Evolutionary conservation across 2,113 vertebrate genomes (phyloP).

Genomic region (Amphiprion ocellaris): DNA sequence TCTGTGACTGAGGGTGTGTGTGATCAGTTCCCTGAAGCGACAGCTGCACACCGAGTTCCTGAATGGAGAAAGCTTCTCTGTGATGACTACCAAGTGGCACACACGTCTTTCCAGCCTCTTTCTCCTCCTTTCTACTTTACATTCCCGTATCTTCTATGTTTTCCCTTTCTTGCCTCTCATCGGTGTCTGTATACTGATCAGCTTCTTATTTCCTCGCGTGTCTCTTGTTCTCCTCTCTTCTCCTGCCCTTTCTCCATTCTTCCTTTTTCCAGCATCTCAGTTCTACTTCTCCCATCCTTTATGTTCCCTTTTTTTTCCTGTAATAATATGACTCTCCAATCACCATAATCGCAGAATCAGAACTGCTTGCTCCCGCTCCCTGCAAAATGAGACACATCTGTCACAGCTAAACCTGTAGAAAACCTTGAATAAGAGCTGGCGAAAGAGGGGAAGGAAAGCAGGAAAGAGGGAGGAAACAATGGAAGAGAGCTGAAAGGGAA

Average conservation of each 20-base stretch:
- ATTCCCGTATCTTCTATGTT: conserved; percentile 10
- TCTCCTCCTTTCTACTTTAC: neutral
- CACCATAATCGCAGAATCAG: conserved; percentile 45
- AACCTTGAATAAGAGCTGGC: conserved; percentile 13
- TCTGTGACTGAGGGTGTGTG: conserved; percentile 52
- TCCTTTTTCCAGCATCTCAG: neutral
- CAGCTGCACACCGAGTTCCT: conserved; percentile 71
- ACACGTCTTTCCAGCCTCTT: conserved; percentile 23
- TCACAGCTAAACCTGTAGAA: conserved; percentile 31
- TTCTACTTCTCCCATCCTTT: neutral
- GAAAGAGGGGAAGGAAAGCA: neutral
- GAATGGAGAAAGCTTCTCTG: conserved; percentile 62
- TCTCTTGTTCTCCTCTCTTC: conserved; percentile 7
- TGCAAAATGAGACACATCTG: conserved; percentile 55
- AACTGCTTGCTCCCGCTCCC: conserved; percentile 16
- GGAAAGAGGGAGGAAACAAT: neutral
- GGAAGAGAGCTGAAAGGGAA: neutral
- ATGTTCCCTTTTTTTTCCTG: neutral
- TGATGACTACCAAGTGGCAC: conserved; percentile 72
- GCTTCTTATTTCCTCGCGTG: neutral
- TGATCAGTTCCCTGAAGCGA: conserved; percentile 65
- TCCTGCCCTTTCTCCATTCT: neutral
- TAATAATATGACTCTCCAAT: conserved; percentile 42
- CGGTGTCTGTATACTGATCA: neutral
- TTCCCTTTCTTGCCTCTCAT: neutral